A percentile compares a stretch with the other conserved stretches of the same genome.
These are phyloP conservation scores for Pseudolycoriella hygida DNA, from an alignment of 2,888 invertebrate genomes.

Conservation along the genomic window DNA sequence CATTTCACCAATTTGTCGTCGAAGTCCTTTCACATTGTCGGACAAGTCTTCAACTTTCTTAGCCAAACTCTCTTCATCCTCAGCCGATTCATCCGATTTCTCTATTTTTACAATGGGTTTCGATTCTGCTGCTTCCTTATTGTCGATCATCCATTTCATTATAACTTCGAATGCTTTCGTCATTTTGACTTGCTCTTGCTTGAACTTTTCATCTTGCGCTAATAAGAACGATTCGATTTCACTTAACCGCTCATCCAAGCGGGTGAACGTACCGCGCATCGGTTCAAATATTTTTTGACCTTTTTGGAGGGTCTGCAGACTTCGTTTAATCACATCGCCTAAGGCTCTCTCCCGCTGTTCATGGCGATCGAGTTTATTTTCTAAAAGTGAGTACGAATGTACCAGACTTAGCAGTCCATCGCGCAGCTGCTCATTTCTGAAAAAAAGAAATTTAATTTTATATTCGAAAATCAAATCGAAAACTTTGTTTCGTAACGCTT, in stretches of 20 bases:
- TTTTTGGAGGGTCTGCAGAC: slow-evolving; percentile 50
- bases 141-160: slow-evolving; percentile 27
- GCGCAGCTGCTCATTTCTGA: slow-evolving; percentile 22
- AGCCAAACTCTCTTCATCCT: slow-evolving; percentile 9
- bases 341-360: slow-evolving; percentile 63
- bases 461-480: no score
- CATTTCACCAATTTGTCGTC: slow-evolving; percentile 20
- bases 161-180: slow-evolving; percentile 23
- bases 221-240: slow-evolving; percentile 60
- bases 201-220: slow-evolving; percentile 33
- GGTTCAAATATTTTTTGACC: slow-evolving; percentile 51
- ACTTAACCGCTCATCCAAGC: slow-evolving; percentile 56
- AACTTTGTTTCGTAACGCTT: no score
- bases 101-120: neutral
- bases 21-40: slow-evolving; percentile 17
- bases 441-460: no score
- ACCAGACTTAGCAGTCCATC: slow-evolving; percentile 65
- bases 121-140: slow-evolving; percentile 14
- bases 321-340: slow-evolving; percentile 62
- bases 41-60: slow-evolving; percentile 20
- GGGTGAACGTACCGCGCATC: slow-evolving; percentile 45
- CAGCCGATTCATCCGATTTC: slow-evolving; percentile 1
- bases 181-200: slow-evolving; percentile 23
- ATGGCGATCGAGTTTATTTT: slow-evolving; percentile 70
- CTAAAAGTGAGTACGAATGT: slow-evolving; percentile 59